A percentile compares a stretch with the other conserved stretches of the same genome.
phyloP scores from a whole-genome alignment of 2,888 invertebrate genomes.

The Pristionchus japonicus region DNA sequence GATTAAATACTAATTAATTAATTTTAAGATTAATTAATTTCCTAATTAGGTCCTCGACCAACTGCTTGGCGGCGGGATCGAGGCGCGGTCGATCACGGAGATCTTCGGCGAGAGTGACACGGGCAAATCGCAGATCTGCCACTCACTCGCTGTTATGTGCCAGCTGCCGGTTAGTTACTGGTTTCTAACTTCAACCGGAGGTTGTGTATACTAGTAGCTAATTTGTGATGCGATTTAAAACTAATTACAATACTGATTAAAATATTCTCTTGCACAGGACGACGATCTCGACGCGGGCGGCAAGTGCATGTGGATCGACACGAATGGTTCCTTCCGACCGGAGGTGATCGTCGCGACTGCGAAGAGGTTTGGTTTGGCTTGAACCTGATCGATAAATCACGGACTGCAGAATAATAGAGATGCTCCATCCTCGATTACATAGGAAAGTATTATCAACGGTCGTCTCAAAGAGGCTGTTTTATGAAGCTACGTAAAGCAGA shows the following conservation, averaged over 20 bases:
- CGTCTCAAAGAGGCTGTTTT: no score
- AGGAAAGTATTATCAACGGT: no score
- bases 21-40: no score
- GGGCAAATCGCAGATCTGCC: constrained; percentile 96
- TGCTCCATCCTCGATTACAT: no score
- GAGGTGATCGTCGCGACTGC: constrained; percentile 93
- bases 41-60: constrained; percentile 66
- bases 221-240: no score
- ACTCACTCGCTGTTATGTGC: constrained; percentile 96
- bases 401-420: no score
- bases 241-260: not conserved
- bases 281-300: constrained; percentile 99
- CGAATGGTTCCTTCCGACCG: constrained; percentile 96
- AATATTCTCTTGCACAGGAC: not conserved
- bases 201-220: no score
- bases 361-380: constrained; percentile 57
- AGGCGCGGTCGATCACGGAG: constrained; percentile 98
- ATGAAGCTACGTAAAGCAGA: no score
- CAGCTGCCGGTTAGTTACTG: constrained; percentile 87
- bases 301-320: constrained; percentile 97
- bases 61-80: constrained; percentile 84
- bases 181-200: no score
- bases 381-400: no score
- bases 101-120: constrained; percentile 98
- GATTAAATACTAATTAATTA: no score